Evolutionary conservation across 2,888 invertebrate genomes (phyloP), one percentile per base, ranked within the genome.

Genomic region (Athetis lepigone): DNA sequence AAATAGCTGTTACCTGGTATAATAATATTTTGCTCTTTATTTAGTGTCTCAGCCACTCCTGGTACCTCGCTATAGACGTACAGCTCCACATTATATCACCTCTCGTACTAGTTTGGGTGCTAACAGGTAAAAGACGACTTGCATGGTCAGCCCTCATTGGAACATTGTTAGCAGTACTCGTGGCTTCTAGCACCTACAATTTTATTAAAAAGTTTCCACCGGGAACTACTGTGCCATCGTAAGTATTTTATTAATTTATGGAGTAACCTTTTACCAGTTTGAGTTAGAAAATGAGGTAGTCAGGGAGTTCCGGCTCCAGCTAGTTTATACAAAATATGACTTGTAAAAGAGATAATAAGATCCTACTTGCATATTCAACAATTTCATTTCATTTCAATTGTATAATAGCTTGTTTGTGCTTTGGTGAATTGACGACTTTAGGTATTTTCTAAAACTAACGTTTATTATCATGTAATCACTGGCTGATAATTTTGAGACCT

Each of bases 41-140:
- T 7, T 81, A 93, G 93, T 92, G 93, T 59, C 67, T 92, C 0
- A 58, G 82, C 2, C 90, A 90, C 64, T 83, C 86, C 0, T 93
- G 92, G 93, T 93, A 92, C 66, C 66, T 93, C 2, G 91, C 92
- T 0, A 86, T 93, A 9, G 93, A 93, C 49, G 83, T 92, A 2
- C 93, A 93, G 23, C 84, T 92, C 0, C 85, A 92, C 65, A 82
- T 92, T 2, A 18, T 92, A 8, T 91, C 92, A 0, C 93, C 93
- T 0, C 21, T 93, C 1, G 72, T 92, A 2, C 76, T 93, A 3
- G 84, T 85, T 49, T 93, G 90, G 88, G 80, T 91, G 2, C 72
- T 93, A 0, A 81, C 84, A 2, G 78, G 82, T 0, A 85, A 65
- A 45, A 80, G 75, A 39, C 52, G 58, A 2, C 43, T 76, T 0